phyloP scores from a whole-genome alignment of 2,797 vertebrate genomes.

The Thunnus albacares region DNA sequence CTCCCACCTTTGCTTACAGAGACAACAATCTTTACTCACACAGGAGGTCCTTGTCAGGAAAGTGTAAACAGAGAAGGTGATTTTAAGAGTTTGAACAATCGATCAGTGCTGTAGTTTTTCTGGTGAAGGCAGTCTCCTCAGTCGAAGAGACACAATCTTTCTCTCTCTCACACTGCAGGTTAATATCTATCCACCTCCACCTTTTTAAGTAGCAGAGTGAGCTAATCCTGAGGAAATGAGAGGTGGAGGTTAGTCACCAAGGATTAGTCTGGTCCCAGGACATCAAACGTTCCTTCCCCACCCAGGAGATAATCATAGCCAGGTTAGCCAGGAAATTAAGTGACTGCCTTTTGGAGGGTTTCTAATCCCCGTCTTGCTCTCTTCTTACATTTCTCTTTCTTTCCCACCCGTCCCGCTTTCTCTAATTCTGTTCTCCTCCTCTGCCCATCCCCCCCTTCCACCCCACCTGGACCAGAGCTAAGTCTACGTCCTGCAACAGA shows the following conservation, averaged over 20 bases:
- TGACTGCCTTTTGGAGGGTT: constrained; percentile 72
- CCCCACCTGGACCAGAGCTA: constrained; percentile 52
- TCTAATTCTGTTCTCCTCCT: constrained; percentile 22
- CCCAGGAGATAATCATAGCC: constrained; percentile 89
- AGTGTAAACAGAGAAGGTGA: background rate
- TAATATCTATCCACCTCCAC: constrained; percentile 62
- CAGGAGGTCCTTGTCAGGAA: background rate
- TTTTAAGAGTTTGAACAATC: constrained; percentile 10
- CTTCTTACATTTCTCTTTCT: constrained; percentile 72
- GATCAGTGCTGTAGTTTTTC: background rate
- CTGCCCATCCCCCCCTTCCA: constrained; percentile 25
- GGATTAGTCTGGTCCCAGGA: constrained; percentile 86
- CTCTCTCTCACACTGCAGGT: constrained; percentile 26
- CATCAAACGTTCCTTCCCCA: constrained; percentile 91
- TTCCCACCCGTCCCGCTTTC: constrained; percentile 63
- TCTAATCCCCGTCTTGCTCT: constrained; percentile 74
- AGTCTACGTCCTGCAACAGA: constrained; percentile 39
- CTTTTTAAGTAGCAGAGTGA: constrained; percentile 85
- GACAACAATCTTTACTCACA: constrained; percentile 6
- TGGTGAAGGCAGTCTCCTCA: background rate
- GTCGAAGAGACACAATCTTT: constrained; percentile 21
- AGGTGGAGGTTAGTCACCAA: constrained; percentile 90
- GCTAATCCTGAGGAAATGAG: constrained; percentile 93
- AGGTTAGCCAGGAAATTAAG: constrained; percentile 87
- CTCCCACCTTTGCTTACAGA: background rate